Evolutionary conservation across 2,113 vertebrate genomes (phyloP), one percentile per base, ranked within the genome.

Genomic region (Pyxicephalus adspersus): DNA sequence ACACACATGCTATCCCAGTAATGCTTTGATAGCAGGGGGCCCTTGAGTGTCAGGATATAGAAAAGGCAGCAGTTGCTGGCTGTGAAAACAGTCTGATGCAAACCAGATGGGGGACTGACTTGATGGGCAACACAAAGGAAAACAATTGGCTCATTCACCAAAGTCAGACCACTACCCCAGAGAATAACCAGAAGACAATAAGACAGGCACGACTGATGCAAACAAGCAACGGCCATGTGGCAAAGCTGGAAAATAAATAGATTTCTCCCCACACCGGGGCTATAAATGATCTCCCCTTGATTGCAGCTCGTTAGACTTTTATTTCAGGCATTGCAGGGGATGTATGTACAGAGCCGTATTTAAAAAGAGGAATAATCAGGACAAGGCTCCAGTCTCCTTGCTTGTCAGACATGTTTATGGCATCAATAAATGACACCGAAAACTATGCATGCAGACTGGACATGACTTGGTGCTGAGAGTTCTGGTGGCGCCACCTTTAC

Each of bases 21-120:
- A 86, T 86, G 90, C 91, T 94, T 92, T 92, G 93, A 94, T 91
- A 93, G 91, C 83, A 83, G 84, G 90, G 89, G 91, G 92, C 91
- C 91, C 91, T 87, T 65, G 92, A 93, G 92, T 94, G 92, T 94
- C 90, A 93, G 92, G 90, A 90, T 92, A 92, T 86, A 90, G 91
- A 90, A 93, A 93, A 93, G 91, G 92, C 93, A 93, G 92, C 91
- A 89, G 91, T 91, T 91, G 91, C 83, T 95, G 93, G 93, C 93
- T 94, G 93, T 94, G 94, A 95, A 95, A 94, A 93, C 90, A 94
- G 90, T 92, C 92, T 95, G 92, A 95, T 94, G 91, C 87, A 94
- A 95, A 96, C 93, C 94, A 96, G 94, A 96, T 95, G 95, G 93
- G 52, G 92, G 89, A 90, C 92, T 90, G 85, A 89, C 88, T 93